A percentile compares a stretch with the other conserved stretches of the same genome.
Conservation (phyloP, 2,113 vertebrate genomes). For the Lycocorax pyrrhopterus region DNA sequence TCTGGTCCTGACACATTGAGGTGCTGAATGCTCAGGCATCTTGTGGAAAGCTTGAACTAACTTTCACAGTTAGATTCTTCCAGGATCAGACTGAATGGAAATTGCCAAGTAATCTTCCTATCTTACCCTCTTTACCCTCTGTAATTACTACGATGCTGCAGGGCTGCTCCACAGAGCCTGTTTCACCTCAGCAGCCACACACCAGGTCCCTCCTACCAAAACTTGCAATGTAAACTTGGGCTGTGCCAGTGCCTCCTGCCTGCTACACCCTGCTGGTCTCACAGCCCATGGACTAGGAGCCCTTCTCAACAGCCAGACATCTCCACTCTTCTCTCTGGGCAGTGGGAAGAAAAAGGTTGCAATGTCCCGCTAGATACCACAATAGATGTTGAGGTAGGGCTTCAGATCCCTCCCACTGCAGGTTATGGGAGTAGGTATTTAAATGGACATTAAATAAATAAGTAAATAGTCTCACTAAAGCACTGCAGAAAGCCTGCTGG, state of each 20-base stretch:
- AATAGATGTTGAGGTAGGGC: not conserved
- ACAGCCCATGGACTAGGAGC: not conserved
- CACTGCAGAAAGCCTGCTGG: not conserved
- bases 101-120: not conserved
- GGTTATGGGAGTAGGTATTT: not conserved
- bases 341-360: not conserved
- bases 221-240: rapidly evolving
- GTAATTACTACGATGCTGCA: not conserved
- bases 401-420: not conserved
- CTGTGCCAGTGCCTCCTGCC: not conserved
- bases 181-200: not conserved
- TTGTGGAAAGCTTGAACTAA: not conserved
- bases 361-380: not conserved
- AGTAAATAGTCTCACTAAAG: not conserved
- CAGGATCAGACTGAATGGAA: not conserved
- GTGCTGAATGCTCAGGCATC: not conserved
- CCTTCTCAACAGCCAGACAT: not conserved
- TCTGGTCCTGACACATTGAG: not conserved
- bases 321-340: not conserved
- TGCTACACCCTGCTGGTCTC: not conserved
- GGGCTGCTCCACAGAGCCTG: not conserved
- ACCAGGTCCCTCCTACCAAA: not conserved
- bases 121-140: not conserved
- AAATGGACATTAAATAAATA: not conserved
- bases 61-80: not conserved